These are phyloP conservation scores for Ligdia adustata DNA, from an alignment of 2,888 invertebrate species.

Conservation along the genomic window DNA sequence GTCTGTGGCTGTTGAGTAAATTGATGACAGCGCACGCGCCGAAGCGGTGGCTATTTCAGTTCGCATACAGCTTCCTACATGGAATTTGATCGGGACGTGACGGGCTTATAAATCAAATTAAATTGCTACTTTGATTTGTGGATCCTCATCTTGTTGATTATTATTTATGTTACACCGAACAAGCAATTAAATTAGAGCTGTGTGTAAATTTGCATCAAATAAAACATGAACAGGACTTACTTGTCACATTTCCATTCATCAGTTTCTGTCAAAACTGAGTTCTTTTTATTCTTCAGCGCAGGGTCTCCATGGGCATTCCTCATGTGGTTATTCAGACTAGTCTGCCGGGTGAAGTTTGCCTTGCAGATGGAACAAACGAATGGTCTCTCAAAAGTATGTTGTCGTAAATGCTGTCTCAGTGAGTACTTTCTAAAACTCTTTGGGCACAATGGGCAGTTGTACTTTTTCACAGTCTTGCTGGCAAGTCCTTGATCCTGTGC, in stretches of 20 bases:
- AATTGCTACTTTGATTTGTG: not conserved
- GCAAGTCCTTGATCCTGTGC: constrained; percentile 49
- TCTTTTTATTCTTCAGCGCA: constrained; percentile 36
- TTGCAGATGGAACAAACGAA: constrained; percentile 86
- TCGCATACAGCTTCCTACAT: constrained; percentile 41
- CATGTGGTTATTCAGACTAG: constrained; percentile 86
- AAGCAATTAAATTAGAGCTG: too few relatives aligned
- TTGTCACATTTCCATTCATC: constrained; percentile 49
- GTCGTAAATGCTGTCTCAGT: constrained; percentile 87
- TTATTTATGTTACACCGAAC: too few relatives aligned
- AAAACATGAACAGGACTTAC: too few relatives aligned
- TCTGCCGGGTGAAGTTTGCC: constrained; percentile 86
- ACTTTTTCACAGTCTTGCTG: constrained; percentile 69
- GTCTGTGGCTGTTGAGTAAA: too few relatives aligned
- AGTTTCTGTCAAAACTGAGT: constrained; percentile 36
- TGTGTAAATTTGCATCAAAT: too few relatives aligned
- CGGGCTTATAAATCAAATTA: constrained; percentile 16
- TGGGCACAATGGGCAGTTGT: constrained; percentile 87
- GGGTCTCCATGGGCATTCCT: constrained; percentile 74
- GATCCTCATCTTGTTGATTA: not conserved
- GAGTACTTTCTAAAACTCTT: constrained; percentile 87
- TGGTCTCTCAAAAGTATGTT: constrained; percentile 90
- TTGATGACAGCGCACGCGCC: constrained; percentile 49
- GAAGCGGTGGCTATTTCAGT: constrained; percentile 56
- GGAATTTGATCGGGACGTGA: constrained; percentile 17